Evolutionary conservation across 1,140 invertebrate species (phyloP).

Genomic region (Halyomorpha halys): DNA sequence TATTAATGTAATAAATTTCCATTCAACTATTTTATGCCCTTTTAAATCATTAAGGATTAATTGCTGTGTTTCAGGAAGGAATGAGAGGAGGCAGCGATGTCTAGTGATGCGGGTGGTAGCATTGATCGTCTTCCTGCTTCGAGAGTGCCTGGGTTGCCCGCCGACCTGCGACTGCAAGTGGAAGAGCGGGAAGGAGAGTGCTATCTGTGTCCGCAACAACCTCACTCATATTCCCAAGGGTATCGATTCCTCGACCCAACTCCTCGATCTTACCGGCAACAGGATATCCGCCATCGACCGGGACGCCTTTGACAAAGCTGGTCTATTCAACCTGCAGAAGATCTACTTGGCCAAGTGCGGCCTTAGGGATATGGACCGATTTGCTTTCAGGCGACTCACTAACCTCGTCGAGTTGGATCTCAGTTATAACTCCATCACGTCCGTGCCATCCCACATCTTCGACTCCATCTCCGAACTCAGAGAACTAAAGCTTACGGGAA

Average conservation of each 20-base stretch:
- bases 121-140: conserved; percentile 6
- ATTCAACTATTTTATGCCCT: no score
- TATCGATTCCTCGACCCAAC: conserved; percentile 62
- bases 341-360: conserved; percentile 56
- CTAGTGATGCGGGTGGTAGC: conserved; percentile 14
- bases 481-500: conserved; percentile 60
- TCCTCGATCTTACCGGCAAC: conserved; percentile 65
- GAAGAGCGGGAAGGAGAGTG: conserved; percentile 73
- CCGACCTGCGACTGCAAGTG: conserved; percentile 71
- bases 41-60: no score
- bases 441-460: conserved; percentile 58
- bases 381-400: conserved; percentile 55
- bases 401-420: conserved; percentile 70
- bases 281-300: conserved; percentile 50
- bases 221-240: conserved; percentile 54
- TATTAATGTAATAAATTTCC: no score
- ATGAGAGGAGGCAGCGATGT: conserved; percentile 15
- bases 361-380: conserved; percentile 48
- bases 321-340: conserved; percentile 66
- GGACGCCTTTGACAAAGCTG: conserved; percentile 58
- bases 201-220: conserved; percentile 59
- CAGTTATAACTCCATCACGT: conserved; percentile 54
- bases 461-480: conserved; percentile 57
- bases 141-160: conserved; percentile 45
- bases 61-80: conserved; percentile 12